Conservation (phyloP, 2,888 invertebrate genomes). For the Vesta saturnalis region DNA sequence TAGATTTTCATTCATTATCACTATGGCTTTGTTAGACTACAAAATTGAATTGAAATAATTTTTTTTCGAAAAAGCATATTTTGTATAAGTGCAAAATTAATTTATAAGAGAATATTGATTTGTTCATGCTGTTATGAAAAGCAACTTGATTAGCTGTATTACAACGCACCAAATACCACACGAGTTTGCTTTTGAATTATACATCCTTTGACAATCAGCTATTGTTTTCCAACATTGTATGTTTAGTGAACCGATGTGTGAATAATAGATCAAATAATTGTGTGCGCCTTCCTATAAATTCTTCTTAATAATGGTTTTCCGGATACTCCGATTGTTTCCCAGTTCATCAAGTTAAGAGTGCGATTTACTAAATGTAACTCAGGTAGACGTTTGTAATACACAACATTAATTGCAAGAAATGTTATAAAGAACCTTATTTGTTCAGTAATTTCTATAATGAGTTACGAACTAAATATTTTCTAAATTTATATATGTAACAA, state of each 20-base stretch:
- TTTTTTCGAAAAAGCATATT: not conserved
- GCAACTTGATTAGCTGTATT: slow-evolving; percentile 16
- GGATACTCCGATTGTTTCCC: not conserved
- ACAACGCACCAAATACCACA: slow-evolving; percentile 7
- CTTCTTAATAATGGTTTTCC: not conserved
- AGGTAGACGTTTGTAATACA: not conserved
- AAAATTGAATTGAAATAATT: slow-evolving; percentile 32
- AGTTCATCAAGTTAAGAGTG: not conserved
- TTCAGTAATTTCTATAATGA: not conserved
- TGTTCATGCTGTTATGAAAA: slow-evolving; percentile 14
- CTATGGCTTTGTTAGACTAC: slow-evolving; percentile 32
- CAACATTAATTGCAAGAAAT: not conserved
- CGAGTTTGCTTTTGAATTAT: slow-evolving; percentile 21
- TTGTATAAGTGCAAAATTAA: slow-evolving; percentile 1
- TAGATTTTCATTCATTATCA: slow-evolving; percentile 38
- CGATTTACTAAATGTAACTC: not conserved
- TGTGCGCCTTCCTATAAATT: not conserved
- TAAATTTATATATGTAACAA: too few species aligned
- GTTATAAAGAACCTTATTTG: not conserved
- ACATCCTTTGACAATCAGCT: slow-evolving; percentile 20
- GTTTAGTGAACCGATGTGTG: slow-evolving; percentile 9
- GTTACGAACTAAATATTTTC: not conserved
- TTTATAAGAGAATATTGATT: not conserved
- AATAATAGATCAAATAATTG: slow-evolving; percentile 23
- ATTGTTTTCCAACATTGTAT: slow-evolving; percentile 17